Evolutionary conservation across 2,797 vertebrate species (phyloP), one percentile per base, ranked within the genome.

Genomic region (Astyanax mexicanus): DNA sequence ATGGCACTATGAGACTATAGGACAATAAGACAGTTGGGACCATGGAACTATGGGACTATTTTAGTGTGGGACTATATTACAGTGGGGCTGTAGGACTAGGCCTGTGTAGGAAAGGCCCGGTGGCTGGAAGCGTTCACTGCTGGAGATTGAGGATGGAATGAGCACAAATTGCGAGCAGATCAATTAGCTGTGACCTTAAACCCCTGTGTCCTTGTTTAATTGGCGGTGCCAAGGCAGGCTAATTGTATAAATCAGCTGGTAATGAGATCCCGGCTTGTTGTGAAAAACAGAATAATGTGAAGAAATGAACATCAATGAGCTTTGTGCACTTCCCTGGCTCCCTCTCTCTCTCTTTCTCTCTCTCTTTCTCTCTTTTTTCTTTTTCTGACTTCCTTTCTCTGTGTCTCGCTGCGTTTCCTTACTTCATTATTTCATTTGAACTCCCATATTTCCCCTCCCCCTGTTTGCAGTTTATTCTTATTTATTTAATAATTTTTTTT

Each of bases 141-240:
- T 44, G 74, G 84, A 84, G 84, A 84, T 84, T 83, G 85, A 91
- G 86, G 87, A n/a, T n/a, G n/a, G n/a, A n/a, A n/a, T n/a, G 92
- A 88, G 80, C 89, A 86, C 90, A 91, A 91, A 93, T 93, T 95
- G 90, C 89, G 88, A 86, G 88, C 88, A 87, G 92, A 93, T 95
- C 94, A 95, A 95, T 94, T 94, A 95, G 92, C 87, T 90, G 72
- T 93, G 92, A 94, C 94, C 92, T 95, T 92, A 95, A 90, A 88
- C 94, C 94, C 89, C 91, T 92, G 91, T 95, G 92, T 92, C 92
- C 91, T 93, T 93, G 90, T 94, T 94, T 96, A 95, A 94, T 96
- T 95, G 93, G 93, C 93, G 91, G 88, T 88, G 91, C 87, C 84
- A 89, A 93, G 93, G 90, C 88, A 83, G 86, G 89, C 86, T 93